Evolutionary conservation across 2,113 vertebrate species (phyloP), one percentile per base, ranked within the genome.

Genomic region (Pyrgilauda ruficollis): DNA sequence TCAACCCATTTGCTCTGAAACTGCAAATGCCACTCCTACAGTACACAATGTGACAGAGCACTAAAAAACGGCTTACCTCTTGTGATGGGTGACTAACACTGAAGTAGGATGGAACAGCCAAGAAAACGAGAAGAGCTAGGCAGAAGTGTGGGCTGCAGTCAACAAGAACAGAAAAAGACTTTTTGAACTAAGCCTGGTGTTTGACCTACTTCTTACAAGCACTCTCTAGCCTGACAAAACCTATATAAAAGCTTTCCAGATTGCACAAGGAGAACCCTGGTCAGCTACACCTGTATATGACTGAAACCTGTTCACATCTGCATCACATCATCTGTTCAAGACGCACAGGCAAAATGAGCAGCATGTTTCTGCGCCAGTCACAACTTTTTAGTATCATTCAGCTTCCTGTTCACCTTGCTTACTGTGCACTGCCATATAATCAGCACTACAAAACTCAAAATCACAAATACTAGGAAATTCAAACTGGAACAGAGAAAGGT

Each of bases 121-220:
- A 84, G 83, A 92, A 95, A 81, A 96, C 3, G 15, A 95, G 86
- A 89, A 90, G 83, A 97, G 83, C 86, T 92, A 95, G 56, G 96
- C 76, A 93, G 76, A 89, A 93, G 86, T 22, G 95, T 95, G 80
- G 96, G 95, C 76, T 95, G 79, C 67, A 96, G 93, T 92, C 96
- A 95, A 97, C 94, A 96, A 91, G 95, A 96, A 84, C 90, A 90
- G 89, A 79, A 97, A 90, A 92, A 92, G 93, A 94, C 93, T 94
- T 92, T 92, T 72, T 93, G 93, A 96, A 97, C 96, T 92, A 89
- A 84, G 76, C 37, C 44, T 97, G 47, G 77, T 87, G 80, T 96
- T 94, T 92, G 93, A 97, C 96, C 96, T 92, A 95, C 83, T 95
- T 96, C 90, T 88, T 69, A 52, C 7, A 87, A 92, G 89, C 39